phyloP scores from a whole-genome alignment of 1,140 invertebrate species.

The Matsumurasca onukii region DNA sequence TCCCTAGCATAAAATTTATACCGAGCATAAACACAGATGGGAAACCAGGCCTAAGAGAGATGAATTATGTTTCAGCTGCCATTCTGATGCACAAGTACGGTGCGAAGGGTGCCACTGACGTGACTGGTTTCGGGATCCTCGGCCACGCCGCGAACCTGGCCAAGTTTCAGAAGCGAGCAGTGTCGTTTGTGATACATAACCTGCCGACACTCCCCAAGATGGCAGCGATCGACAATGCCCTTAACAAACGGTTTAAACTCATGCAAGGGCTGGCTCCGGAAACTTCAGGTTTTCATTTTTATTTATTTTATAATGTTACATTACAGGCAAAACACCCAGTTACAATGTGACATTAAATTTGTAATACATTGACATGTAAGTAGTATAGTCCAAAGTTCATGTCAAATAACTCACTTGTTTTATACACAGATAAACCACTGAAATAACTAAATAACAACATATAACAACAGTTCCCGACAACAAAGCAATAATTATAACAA shows the following conservation, averaged over 20 bases:
- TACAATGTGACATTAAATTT: too few species aligned
- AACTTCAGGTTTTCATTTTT: constrained; percentile 45
- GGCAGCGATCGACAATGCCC: constrained; percentile 93
- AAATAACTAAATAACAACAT: too few species aligned
- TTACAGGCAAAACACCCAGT: too few species aligned
- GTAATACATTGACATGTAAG: too few species aligned
- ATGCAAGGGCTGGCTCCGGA: constrained; percentile 89
- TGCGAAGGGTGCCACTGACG: constrained; percentile 95
- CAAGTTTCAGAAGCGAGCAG: constrained; percentile 94
- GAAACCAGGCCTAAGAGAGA: too few species aligned
- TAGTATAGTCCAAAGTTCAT: too few species aligned
- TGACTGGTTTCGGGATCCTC: constrained; percentile 93
- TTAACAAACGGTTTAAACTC: constrained; percentile 92
- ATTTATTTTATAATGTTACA: too few species aligned
- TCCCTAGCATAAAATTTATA: too few species aligned
- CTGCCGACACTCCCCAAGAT: constrained; percentile 96
- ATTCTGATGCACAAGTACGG: constrained; percentile 97
- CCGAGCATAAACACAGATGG: too few species aligned
- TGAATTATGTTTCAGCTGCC: constrained; percentile 69
- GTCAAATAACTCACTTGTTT: not conserved
- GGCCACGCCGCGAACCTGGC: constrained; percentile 97
- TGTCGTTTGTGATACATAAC: constrained; percentile 97
- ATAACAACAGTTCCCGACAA: too few species aligned
- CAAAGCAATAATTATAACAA: too few species aligned
- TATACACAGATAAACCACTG: not conserved